Percentiles rank a stretch among this genome's conserved stretches.
Evolutionary conservation across 2,797 vertebrate genomes (phyloP).

Genomic region (Propithecus deckenii): DNA sequence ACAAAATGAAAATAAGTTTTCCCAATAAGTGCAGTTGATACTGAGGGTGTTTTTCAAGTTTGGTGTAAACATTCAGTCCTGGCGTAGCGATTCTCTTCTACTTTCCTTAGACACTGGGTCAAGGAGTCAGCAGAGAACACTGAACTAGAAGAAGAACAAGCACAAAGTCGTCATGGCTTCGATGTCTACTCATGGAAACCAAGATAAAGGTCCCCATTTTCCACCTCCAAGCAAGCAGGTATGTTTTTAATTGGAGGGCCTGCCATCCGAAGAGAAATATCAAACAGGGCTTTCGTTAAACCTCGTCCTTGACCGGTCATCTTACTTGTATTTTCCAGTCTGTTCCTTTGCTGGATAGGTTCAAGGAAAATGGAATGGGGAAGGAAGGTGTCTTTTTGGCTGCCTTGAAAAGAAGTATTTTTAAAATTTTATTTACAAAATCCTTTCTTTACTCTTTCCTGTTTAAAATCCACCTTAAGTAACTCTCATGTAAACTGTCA

Average conservation of each 20-base stretch:
- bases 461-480: background rate
- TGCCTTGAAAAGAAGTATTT: background rate
- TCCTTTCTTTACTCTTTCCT: background rate
- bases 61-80: background rate
- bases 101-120: background rate
- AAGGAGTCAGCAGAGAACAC: background rate
- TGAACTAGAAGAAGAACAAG: background rate
- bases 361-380: background rate
- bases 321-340: background rate
- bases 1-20: constrained; percentile 20
- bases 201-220: constrained; percentile 63
- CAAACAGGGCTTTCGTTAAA: background rate
- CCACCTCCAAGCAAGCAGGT: constrained; percentile 70
- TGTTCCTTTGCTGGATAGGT: background rate
- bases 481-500: background rate
- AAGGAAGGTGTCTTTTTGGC: background rate
- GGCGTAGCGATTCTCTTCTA: background rate
- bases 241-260: background rate
- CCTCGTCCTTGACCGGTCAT: background rate
- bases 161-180: constrained; percentile 61
- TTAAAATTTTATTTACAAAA: background rate
- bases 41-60: background rate
- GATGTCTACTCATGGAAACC: constrained; percentile 47
- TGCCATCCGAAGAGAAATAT: background rate
- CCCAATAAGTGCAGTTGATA: background rate